phyloP scores from a whole-genome alignment of 1,140 invertebrate genomes.

The Drosophila orena region DNA sequence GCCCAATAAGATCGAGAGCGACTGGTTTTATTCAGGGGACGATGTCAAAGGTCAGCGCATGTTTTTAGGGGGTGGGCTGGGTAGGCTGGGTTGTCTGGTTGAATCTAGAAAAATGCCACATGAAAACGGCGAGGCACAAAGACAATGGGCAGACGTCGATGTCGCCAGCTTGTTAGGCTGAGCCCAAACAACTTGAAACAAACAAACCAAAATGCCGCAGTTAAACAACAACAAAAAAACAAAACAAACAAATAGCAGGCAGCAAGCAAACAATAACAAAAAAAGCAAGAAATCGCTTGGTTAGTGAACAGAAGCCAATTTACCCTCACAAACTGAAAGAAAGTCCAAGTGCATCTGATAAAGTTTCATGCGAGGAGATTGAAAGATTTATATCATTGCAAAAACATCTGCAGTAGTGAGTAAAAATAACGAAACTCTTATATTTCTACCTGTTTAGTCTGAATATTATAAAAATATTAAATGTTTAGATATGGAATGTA shows the following conservation, averaged over 20 bases:
- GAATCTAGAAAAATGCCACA: slow-evolving; percentile 77
- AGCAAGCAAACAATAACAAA: slow-evolving; percentile 53
- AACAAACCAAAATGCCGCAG: slow-evolving; percentile 73
- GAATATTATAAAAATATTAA: too few relatives aligned
- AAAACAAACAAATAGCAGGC: slow-evolving; percentile 39
- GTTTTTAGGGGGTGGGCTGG: slow-evolving; percentile 57
- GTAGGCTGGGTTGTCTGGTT: slow-evolving; percentile 63
- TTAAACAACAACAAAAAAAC: slow-evolving; percentile 25
- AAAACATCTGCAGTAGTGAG: too few relatives aligned
- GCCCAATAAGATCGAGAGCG: slow-evolving; percentile 11
- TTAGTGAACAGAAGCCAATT: slow-evolving; percentile 35
- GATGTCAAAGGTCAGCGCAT: slow-evolving; percentile 77
- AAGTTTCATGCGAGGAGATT: slow-evolving; percentile 4
- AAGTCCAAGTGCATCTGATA: slow-evolving; percentile 1
- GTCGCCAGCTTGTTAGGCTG: slow-evolving; percentile 69
- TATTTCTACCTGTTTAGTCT: too few relatives aligned
- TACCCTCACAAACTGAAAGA: slow-evolving; percentile 28
- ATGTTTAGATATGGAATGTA: too few relatives aligned
- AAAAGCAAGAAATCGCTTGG: slow-evolving; percentile 26
- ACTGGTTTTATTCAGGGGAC: slow-evolving; percentile 17
- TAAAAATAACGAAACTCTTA: too few relatives aligned
- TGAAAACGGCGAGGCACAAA: slow-evolving; percentile 27
- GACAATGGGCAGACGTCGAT: slow-evolving; percentile 77
- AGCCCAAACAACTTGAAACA: slow-evolving; percentile 66
- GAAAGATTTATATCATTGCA: slow-evolving; percentile 4